Percentiles rank a stretch among this genome's conserved stretches.
Conservation (phyloP, 2,888 invertebrate genomes). For the Dryobotodes eremita region DNA sequence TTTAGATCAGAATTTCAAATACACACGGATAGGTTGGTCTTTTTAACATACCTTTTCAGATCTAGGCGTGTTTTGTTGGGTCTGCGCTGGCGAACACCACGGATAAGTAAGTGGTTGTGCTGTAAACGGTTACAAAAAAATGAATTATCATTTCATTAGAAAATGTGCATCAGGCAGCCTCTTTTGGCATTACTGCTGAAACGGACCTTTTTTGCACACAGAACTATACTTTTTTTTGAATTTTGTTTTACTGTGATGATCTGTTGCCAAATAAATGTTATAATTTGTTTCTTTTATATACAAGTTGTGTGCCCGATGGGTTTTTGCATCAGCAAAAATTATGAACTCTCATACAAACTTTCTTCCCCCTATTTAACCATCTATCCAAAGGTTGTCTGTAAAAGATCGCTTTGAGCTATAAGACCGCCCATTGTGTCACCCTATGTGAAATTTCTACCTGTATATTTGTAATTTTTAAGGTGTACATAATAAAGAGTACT, state of each 20-base stretch:
- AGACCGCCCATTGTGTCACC: too few species aligned
- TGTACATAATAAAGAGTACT: too few species aligned
- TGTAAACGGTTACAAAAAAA: slow-evolving; percentile 67
- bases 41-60: slow-evolving; percentile 81
- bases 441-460: too few species aligned
- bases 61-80: slow-evolving; percentile 82
- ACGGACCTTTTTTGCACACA: neutral
- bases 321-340: neutral
- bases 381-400: too few species aligned
- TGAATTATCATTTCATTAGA: neutral
- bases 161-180: neutral
- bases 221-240: neutral
- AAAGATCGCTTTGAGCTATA: too few species aligned
- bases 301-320: neutral
- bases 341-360: neutral
- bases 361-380: too few species aligned
- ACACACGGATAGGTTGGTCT: too few species aligned
- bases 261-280: neutral
- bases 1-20: neutral
- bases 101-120: slow-evolving; percentile 82
- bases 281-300: neutral
- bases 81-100: slow-evolving; percentile 77
- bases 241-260: neutral
- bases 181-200: neutral
- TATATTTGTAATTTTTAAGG: too few species aligned